Evolutionary conservation across 2,113 vertebrate genomes (phyloP).

Genomic region (Columba livia): DNA sequence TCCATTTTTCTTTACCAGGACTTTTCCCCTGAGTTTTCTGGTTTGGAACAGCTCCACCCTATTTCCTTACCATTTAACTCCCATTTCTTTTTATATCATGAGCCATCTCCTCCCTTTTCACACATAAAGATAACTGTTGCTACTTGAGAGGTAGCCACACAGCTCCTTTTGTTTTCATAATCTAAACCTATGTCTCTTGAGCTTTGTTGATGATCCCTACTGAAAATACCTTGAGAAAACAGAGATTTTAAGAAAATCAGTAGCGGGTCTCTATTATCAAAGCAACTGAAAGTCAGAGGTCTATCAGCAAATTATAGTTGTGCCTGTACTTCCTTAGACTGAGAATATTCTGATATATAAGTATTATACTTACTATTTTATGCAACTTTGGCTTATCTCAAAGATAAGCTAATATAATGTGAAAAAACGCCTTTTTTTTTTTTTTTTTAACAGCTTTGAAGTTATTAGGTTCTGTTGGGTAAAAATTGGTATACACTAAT

Average conservation of each 20-base stretch:
- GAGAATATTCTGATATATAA: neutral
- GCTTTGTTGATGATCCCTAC: neutral
- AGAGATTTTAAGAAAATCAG: neutral
- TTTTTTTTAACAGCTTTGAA: neutral
- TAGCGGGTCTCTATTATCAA: neutral
- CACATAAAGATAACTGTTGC: neutral
- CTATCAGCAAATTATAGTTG: neutral
- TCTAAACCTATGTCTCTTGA: neutral
- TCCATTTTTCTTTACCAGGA: neutral
- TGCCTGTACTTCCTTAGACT: neutral
- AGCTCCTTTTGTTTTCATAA: neutral
- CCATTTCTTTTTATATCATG: neutral
- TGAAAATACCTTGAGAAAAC: neutral
- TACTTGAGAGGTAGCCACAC: neutral
- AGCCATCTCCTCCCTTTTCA: neutral
- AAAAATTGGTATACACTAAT: neutral
- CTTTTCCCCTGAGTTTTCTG: neutral
- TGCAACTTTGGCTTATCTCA: neutral
- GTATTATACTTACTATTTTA: neutral
- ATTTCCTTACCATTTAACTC: neutral
- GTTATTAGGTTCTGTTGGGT: neutral
- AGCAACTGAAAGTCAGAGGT: neutral
- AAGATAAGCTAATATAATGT: neutral
- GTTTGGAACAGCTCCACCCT: neutral
- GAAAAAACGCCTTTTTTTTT: neutral